Conservation (phyloP, 2,113 vertebrate genomes). For the Leiothrix lutea region DNA sequence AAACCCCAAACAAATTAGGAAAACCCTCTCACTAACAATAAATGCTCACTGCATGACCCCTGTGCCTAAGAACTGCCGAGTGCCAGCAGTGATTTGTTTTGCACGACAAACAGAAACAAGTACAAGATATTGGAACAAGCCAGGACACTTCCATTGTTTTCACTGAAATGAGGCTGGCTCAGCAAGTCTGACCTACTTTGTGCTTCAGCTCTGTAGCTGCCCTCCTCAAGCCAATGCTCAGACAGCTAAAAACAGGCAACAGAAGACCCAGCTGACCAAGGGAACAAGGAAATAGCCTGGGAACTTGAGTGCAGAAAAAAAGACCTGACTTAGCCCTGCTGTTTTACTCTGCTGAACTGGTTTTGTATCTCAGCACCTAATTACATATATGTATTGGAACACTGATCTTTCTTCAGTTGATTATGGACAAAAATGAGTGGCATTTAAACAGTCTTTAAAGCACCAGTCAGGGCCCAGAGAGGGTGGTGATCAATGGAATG, state of each 20-base stretch:
- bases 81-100: background rate
- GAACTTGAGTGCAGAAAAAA: background rate
- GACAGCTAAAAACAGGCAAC: background rate
- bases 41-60: background rate
- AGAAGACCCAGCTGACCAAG: background rate
- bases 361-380: background rate
- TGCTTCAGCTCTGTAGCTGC: background rate
- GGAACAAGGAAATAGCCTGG: background rate
- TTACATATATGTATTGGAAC: background rate
- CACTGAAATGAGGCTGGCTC: background rate
- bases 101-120: background rate
- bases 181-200: background rate
- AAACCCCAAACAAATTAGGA: background rate
- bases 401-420: background rate
- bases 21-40: accelerated
- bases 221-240: background rate
- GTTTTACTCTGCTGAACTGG: background rate
- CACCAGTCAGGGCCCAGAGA: background rate
- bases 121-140: background rate
- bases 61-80: background rate
- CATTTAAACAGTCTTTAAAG: background rate
- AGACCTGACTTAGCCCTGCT: background rate
- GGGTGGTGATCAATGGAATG: background rate
- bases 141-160: background rate
- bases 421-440: background rate